A percentile compares a stretch with the other conserved stretches of the same genome.
Conservation (phyloP, 2,113 vertebrate species). For the Entelurus aequoreus region DNA sequence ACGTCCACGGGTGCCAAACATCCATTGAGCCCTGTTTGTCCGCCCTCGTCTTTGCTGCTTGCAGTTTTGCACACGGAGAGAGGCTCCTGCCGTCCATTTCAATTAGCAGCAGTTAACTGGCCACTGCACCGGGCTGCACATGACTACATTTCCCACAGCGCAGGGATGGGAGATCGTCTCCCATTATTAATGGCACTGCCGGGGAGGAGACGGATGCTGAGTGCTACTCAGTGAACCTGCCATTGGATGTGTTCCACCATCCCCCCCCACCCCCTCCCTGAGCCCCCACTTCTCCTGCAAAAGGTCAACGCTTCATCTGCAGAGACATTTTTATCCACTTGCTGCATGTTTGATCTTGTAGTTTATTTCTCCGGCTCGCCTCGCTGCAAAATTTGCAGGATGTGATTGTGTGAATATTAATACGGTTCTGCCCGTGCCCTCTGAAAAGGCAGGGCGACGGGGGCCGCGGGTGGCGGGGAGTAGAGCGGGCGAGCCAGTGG, state of each 20-base stretch:
- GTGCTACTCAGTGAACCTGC: conserved; percentile 40
- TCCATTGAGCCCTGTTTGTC: background rate
- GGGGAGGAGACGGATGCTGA: conserved; percentile 49
- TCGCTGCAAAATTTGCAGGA: conserved; percentile 4
- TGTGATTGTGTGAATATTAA: background rate
- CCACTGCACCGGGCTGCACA: conserved; percentile 59
- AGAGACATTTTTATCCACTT: background rate
- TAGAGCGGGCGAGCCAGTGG: conserved; percentile 24
- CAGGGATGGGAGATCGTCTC: conserved; percentile 49
- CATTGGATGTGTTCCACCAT: conserved; percentile 46
- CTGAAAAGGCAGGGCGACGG: background rate
- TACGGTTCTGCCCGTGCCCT: background rate
- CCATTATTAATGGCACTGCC: conserved; percentile 57
- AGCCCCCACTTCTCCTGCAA: conserved; percentile 10
- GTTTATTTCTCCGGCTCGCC: conserved; percentile 17
- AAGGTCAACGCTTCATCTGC: conserved; percentile 42
- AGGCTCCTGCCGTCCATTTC: conserved; percentile 59
- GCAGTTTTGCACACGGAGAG: conserved; percentile 53
- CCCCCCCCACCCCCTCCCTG: conserved; percentile 30
- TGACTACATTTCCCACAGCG: conserved; percentile 65
- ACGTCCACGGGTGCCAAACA: background rate
- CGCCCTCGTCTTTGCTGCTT: conserved; percentile 9
- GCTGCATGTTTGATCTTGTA: conserved; percentile 13
- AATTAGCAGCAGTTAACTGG: conserved; percentile 65
- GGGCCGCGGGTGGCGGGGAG: background rate